phyloP scores from a whole-genome alignment of 1,140 invertebrate species.

The Camponotus vicinus region DNA sequence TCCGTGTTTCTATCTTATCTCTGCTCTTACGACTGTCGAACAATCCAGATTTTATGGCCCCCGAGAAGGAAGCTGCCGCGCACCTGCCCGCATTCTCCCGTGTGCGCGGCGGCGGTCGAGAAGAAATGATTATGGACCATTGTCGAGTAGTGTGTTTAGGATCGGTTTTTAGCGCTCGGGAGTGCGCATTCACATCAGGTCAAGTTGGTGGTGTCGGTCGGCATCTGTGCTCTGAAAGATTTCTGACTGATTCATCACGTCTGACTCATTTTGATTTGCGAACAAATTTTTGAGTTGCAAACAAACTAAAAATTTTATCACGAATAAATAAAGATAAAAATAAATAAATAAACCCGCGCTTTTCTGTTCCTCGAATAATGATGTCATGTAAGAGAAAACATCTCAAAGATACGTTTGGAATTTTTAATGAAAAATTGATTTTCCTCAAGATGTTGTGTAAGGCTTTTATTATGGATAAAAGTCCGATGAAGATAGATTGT shows the following conservation, averaged over 20 bases:
- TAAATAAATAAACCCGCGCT: not conserved
- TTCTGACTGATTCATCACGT: not conserved
- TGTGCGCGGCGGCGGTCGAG: constrained; percentile 8
- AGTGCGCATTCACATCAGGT: constrained; percentile 32
- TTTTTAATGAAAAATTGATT: not conserved
- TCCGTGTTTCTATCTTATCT: constrained; percentile 64
- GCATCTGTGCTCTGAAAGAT: constrained; percentile 2
- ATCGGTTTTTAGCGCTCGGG: constrained; percentile 63
- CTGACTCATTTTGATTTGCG: constrained; percentile 5
- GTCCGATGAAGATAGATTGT: not conserved
- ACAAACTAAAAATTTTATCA: constrained; percentile 15
- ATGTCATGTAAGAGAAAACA: not conserved
- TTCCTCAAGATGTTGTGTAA: not conserved
- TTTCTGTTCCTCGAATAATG: not conserved
- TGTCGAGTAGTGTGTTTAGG: constrained; percentile 73
- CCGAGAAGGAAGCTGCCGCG: not conserved
- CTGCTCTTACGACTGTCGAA: constrained; percentile 60
- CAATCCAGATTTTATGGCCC: constrained; percentile 64
- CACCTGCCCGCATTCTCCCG: constrained; percentile 62
- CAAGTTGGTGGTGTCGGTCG: constrained; percentile 12
- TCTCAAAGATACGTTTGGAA: not conserved
- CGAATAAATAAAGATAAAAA: constrained; percentile 14
- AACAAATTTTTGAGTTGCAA: constrained; percentile 30
- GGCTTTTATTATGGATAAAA: not conserved
- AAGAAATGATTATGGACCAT: constrained; percentile 71